These are phyloP conservation scores for Eudasyphora cyanicolor DNA, from an alignment of 2,888 invertebrate genomes.

Conservation along the genomic window DNA sequence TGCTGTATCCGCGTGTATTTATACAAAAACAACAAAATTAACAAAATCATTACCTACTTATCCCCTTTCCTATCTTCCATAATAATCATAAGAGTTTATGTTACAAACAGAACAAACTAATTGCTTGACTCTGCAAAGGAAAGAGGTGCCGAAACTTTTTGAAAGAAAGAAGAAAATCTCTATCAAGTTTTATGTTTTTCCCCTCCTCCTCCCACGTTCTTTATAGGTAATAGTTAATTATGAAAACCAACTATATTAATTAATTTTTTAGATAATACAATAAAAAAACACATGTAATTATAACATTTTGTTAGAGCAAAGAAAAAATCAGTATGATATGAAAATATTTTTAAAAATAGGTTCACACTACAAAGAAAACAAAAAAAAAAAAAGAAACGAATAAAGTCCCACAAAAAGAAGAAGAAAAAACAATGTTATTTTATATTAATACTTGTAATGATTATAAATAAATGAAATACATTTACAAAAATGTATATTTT, in stretches of 20 bases:
- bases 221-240: not conserved
- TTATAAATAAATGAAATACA: not conserved
- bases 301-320: slow-evolving; percentile 56
- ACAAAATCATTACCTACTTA: not conserved
- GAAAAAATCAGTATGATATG: slow-evolving; percentile 51
- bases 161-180: slow-evolving; percentile 6
- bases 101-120: not conserved
- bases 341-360: slow-evolving; percentile 46
- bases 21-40: not conserved
- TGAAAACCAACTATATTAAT: slow-evolving; percentile 36
- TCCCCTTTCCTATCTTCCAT: not conserved
- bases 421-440: slow-evolving; percentile 25
- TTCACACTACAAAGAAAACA: slow-evolving; percentile 46
- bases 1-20: slow-evolving; percentile 39
- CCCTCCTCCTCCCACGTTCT: not conserved
- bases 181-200: not conserved
- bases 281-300: slow-evolving; percentile 62
- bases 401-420: too few species aligned
- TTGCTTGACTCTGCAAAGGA: not conserved
- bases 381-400: not conserved
- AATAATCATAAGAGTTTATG: slow-evolving; percentile 8
- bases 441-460: slow-evolving; percentile 15
- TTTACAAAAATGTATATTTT: slow-evolving; percentile 20
- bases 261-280: slow-evolving; percentile 69
- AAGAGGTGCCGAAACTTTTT: not conserved